Conservation (phyloP, 2,113 vertebrate species). For the Phrynosoma blainvillii region DNA sequence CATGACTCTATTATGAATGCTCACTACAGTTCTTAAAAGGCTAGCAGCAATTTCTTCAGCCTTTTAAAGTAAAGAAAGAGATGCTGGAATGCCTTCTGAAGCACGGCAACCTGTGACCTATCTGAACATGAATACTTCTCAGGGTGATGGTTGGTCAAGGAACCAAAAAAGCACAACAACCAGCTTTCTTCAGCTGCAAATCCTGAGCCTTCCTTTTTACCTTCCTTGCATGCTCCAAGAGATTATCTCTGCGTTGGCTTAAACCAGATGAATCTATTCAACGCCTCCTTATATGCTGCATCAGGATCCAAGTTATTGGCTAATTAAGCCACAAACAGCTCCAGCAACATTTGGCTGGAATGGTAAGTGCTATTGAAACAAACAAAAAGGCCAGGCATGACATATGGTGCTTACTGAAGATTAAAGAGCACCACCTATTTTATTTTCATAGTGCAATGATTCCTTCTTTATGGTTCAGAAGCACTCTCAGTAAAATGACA, state of each 20-base stretch:
- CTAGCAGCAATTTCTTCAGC: background rate
- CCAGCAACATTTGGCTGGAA: conserved; percentile 65
- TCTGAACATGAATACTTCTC: background rate
- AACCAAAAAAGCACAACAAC: background rate
- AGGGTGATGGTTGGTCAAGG: background rate
- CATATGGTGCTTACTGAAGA: conserved; percentile 66
- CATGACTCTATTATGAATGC: background rate
- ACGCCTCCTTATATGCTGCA: conserved; percentile 49
- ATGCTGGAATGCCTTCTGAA: no score
- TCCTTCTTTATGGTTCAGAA: conserved; percentile 35
- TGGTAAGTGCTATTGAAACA: conserved; percentile 50
- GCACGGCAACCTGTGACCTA: background rate
- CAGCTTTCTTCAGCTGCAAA: background rate
- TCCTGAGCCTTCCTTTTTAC: background rate
- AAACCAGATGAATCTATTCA: conserved; percentile 47
- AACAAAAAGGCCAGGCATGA: conserved; percentile 68
- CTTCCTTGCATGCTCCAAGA: conserved; percentile 21
- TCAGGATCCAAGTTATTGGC: conserved; percentile 50
- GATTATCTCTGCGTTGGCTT: conserved; percentile 2
- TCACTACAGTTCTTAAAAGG: background rate
- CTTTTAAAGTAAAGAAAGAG: background rate
- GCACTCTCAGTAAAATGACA: background rate
- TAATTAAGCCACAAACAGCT: conserved; percentile 73
- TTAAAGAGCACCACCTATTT: conserved; percentile 47
- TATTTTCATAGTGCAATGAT: background rate